phyloP scores from a whole-genome alignment of 2,113 vertebrate species.

The Atlantisia rogersi region DNA sequence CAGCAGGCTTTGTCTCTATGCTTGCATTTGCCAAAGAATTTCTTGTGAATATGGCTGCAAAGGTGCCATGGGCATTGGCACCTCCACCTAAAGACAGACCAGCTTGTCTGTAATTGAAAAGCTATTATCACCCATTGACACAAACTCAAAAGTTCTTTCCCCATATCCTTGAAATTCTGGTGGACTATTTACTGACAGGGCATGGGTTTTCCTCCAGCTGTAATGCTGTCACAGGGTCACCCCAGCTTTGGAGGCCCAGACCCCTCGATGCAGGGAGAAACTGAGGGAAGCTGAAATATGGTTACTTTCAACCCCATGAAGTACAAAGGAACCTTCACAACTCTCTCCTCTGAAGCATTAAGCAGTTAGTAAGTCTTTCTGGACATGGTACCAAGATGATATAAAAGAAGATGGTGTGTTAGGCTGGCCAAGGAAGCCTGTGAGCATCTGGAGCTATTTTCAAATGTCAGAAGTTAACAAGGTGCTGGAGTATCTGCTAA shows the following conservation, averaged over 20 bases:
- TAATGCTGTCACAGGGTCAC: background rate
- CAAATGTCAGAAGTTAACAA: conserved; percentile 26
- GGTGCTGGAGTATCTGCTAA: background rate
- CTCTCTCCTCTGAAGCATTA: background rate
- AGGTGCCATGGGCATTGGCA: background rate
- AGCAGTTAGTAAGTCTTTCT: background rate
- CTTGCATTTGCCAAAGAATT: background rate
- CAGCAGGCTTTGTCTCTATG: background rate
- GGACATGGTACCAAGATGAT: background rate
- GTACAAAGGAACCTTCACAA: background rate
- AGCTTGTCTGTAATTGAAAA: background rate
- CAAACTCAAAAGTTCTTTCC: background rate
- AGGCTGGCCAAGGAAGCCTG: background rate
- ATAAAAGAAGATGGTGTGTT: background rate
- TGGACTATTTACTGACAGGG: background rate
- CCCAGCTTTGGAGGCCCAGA: background rate
- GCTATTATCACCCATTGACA: background rate
- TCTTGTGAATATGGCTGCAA: background rate
- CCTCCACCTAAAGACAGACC: accelerated
- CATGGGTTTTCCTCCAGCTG: background rate
- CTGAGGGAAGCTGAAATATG: background rate
- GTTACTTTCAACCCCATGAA: background rate
- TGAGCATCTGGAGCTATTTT: background rate
- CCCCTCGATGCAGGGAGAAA: background rate
- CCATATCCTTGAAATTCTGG: background rate